Base-by-base conservation (phyloP, 2,797 vertebrate genomes). In the Delichon dasypus region DNA sequence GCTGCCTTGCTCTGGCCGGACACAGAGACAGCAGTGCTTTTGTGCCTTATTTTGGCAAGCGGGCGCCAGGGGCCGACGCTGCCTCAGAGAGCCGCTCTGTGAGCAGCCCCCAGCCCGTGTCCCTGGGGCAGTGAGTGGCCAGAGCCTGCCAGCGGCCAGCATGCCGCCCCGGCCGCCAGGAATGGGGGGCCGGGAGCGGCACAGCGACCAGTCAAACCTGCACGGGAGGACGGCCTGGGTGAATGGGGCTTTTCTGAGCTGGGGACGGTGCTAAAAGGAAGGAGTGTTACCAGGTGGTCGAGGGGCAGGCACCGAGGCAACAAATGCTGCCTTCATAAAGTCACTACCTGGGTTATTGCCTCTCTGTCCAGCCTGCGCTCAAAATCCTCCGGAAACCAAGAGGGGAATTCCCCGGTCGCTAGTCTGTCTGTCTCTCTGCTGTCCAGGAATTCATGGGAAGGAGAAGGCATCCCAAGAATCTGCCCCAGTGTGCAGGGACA, bases 391-490 rank as follows among this genome's bases (percentile, higher is more conserved):
- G 11, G 93, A 91, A 96, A 84, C 77, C 10, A 2, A 85, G 83
- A 90, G 80, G 93, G 90, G 95, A 95, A 94, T 90, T 96, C 95
- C 93, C 89, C 0, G 27, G 86, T 87, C 0, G 65, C 53, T 95
- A 87, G 77, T 80, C 88, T 91, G 76, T 91, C 51, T 76, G 88
- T 85, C 34, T 93, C 79, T 95, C 80, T 93, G 94, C 95, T 96
- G 71, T 94, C 95, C 88, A 94, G 90, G 95, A 96, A 97, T 95
- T 95, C 77, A 74, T 93, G 91, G 75, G 94, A 96, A 72, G 64
- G 88, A 93, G 61, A 94, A 96, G 68, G 95, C 94, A 95, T 95
- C 89, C 76, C 91, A 96, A 88, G 88, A 94, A 95, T 90, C 91
- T 93, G 48, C 38, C 48, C 54, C 74, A 6, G 8, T 96, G 80